Evolutionary conservation across 2,888 invertebrate species (phyloP), one percentile per base, ranked within the genome.

Genomic region (Rhaphigaster nebulosa): DNA sequence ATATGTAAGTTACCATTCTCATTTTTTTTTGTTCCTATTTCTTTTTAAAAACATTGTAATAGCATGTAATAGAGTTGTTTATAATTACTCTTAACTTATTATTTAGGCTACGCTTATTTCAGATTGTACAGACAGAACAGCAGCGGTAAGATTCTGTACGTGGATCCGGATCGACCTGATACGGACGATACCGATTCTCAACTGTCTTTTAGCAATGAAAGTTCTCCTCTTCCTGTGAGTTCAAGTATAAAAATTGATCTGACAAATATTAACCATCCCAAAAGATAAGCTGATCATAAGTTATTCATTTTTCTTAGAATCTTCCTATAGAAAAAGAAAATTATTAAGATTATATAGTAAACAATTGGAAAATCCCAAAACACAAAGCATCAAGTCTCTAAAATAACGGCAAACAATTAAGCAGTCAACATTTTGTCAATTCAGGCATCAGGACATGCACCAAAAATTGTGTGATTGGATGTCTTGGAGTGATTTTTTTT

Each of bases 121-220:
- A 92, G 94, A 94, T 90, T 94, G 95, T 93, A 95, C 95, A 93
- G 93, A 93, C 88, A 94, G 93, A 65, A 92, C 93, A 92, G 93
- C 93, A 91, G 93, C 92, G 93, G 93, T 91, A 92, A 92, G 87
- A 92, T 92, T 50, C 92, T 91, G 29, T 92, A 92, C 90, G 92
- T 92, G 56, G 93, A 93, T 90, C 92, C 92, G 26, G 93, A 93
- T 80, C 92, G 93, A 87, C 94, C 94, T 2, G 96, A 96, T 93
- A 95, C 95, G 87, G 96, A 96, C 92, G 96, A 96, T 92, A 95
- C 95, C 0, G 97, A 97, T 93, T 97, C 97, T 54, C 95, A 97
- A 92, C 96, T 96, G 93, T 97, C 97, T 0, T 97, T 96, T 93
- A 97, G 97, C 93, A 97, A 96, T 93, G 96, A 96, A 76, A 96